Percentiles rank a stretch among this genome's conserved stretches.
These are phyloP conservation scores for Phenacoccus solenopsis DNA, from an alignment of 1,140 invertebrate genomes.

Conservation along the genomic window DNA sequence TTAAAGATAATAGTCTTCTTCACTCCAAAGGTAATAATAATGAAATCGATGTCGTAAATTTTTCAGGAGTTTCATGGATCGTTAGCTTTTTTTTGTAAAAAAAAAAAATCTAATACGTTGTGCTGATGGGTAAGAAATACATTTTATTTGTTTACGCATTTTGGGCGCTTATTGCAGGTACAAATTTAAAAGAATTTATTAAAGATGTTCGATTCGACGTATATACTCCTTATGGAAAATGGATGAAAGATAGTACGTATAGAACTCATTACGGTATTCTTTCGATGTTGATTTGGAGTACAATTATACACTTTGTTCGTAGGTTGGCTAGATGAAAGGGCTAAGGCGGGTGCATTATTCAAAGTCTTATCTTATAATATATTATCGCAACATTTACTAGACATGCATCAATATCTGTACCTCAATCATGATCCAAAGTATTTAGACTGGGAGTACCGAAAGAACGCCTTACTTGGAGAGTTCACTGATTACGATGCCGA, in stretches of 20 bases:
- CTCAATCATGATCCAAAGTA: constrained; percentile 40
- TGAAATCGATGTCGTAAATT: not conserved
- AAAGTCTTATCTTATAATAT: constrained; percentile 77
- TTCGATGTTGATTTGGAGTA: not conserved
- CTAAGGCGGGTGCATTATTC: not conserved
- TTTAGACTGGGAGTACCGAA: constrained; percentile 57
- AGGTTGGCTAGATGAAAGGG: not conserved
- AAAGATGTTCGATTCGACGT: not conserved
- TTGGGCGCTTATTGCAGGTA: constrained; percentile 4
- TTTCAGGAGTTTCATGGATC: not conserved
- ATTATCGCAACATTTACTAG: constrained; percentile 65
- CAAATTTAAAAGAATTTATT: not conserved
- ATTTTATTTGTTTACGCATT: not conserved
- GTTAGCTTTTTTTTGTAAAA: not conserved
- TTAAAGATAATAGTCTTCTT: not conserved
- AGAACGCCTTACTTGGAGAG: constrained; percentile 52
- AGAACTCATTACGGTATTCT: not conserved
- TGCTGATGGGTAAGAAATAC: not conserved
- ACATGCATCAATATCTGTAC: constrained; percentile 64
- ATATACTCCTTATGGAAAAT: not conserved
- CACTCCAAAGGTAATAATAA: not conserved
- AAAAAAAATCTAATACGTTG: not conserved
- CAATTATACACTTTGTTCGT: not conserved
- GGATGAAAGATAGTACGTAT: not conserved
- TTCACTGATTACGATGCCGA: constrained; percentile 55